Percentiles rank a stretch among this genome's conserved stretches.
Conservation (phyloP, 2,888 invertebrate genomes). For the Lasioglossum villosulum region DNA sequence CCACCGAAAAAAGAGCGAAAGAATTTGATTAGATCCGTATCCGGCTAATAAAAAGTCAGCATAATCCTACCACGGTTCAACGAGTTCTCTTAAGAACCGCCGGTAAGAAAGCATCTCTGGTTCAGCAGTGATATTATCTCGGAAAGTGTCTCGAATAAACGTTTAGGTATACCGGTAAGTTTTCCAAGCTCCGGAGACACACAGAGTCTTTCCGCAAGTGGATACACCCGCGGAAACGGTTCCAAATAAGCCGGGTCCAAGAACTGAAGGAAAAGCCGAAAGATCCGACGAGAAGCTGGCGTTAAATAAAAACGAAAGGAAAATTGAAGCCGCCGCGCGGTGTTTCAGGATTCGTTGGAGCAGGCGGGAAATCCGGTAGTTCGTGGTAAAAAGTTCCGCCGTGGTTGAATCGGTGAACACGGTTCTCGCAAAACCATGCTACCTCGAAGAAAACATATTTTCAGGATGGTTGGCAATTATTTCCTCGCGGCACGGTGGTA, state of each 20-base stretch:
- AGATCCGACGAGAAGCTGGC: background rate
- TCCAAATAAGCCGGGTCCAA: background rate
- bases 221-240: background rate
- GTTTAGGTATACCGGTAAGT: background rate
- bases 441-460: background rate
- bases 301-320: constrained; percentile 6
- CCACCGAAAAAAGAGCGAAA: background rate
- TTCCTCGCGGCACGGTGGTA: background rate
- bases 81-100: background rate
- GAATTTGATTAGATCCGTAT: background rate
- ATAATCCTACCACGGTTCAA: background rate
- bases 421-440: background rate
- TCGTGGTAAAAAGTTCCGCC: background rate
- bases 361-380: background rate
- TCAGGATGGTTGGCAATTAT: constrained; percentile 21
- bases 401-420: background rate
- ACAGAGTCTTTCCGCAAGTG: background rate
- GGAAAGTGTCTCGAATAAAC: background rate
- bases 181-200: background rate
- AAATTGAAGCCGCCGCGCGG: background rate
- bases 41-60: background rate
- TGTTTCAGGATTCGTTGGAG: background rate
- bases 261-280: background rate
- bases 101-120: background rate
- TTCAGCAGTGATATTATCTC: background rate